phyloP scores from a whole-genome alignment of 2,113 vertebrate genomes.

The Tupaia chinensis region DNA sequence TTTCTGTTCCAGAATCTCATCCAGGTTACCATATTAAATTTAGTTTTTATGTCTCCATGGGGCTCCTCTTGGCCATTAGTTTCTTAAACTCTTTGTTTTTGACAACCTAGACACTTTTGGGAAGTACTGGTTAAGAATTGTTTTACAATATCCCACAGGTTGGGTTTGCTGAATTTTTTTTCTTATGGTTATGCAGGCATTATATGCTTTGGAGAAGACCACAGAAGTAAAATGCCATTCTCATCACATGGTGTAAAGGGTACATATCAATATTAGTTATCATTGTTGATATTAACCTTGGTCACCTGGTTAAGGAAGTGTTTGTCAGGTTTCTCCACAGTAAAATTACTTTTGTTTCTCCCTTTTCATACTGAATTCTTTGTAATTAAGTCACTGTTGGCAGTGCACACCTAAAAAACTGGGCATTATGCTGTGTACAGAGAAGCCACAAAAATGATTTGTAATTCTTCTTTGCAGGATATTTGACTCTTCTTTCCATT shows the following conservation, averaged over 20 bases:
- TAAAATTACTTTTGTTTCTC: constrained; percentile 43
- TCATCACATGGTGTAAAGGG: constrained; percentile 38
- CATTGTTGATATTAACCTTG: constrained; percentile 30
- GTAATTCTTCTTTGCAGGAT: neutral
- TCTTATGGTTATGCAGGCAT: neutral
- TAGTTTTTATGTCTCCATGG: constrained; percentile 31
- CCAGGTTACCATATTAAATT: constrained; percentile 13
- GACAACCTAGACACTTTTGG: constrained; percentile 43
- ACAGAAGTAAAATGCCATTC: constrained; percentile 9
- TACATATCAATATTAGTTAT: constrained; percentile 1
- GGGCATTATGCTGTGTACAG: neutral
- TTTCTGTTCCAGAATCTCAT: constrained; percentile 45
- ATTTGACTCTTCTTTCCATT: neutral
- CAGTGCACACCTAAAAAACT: neutral
- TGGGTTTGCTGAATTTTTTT: constrained; percentile 39
- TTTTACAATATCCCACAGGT: neutral
- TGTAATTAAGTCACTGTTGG: constrained; percentile 34
- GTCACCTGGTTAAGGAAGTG: constrained; percentile 14
- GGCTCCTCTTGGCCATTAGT: neutral
- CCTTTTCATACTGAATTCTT: neutral
- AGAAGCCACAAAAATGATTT: constrained; percentile 31
- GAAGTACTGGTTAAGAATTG: constrained; percentile 20
- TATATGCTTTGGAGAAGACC: constrained; percentile 30
- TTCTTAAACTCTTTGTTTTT: constrained; percentile 54
- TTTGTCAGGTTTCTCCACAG: constrained; percentile 40